A percentile compares a stretch with the other conserved stretches of the same genome.
Evolutionary conservation across 2,888 invertebrate species (phyloP).

Genomic region (Dichetophora obliterata): DNA sequence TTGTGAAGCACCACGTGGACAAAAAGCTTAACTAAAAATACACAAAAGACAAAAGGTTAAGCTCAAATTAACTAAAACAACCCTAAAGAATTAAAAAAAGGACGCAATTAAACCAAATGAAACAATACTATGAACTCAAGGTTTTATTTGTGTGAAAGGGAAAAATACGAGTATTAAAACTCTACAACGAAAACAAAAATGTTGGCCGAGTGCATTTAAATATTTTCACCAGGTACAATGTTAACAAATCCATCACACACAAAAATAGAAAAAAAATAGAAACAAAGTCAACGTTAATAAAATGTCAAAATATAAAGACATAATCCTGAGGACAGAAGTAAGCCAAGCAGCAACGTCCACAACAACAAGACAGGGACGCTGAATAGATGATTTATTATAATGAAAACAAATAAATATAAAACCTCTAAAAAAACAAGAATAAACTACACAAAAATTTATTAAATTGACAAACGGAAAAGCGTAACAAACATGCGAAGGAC

Average conservation of each 20-base stretch:
- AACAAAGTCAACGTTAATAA: slow-evolving; percentile 53
- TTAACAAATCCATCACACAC: slow-evolving; percentile 42
- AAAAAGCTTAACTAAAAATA: background rate
- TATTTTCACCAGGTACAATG: slow-evolving; percentile 31
- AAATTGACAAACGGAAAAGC: slow-evolving; percentile 30
- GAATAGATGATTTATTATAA: slow-evolving; percentile 20
- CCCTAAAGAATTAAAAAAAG: background rate
- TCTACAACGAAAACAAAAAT: background rate
- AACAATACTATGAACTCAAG: background rate
- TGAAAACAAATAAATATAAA: background rate
- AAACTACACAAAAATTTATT: background rate
- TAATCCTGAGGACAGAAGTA: slow-evolving; percentile 47
- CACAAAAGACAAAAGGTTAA: background rate
- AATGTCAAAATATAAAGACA: slow-evolving; percentile 58
- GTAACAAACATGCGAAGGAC: slow-evolving; percentile 20
- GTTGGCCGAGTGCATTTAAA: background rate
- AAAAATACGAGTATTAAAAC: background rate
- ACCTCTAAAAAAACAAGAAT: background rate
- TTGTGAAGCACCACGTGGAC: too few relatives aligned
- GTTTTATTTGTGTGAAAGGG: background rate
- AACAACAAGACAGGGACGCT: background rate
- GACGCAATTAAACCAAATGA: background rate
- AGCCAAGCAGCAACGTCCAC: background rate
- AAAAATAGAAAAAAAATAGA: slow-evolving; percentile 29
- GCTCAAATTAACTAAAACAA: background rate